A percentile compares a stretch with the other conserved stretches of the same genome.
Conservation (phyloP, 2,888 invertebrate species). For the Lampropteryx suffumata region DNA sequence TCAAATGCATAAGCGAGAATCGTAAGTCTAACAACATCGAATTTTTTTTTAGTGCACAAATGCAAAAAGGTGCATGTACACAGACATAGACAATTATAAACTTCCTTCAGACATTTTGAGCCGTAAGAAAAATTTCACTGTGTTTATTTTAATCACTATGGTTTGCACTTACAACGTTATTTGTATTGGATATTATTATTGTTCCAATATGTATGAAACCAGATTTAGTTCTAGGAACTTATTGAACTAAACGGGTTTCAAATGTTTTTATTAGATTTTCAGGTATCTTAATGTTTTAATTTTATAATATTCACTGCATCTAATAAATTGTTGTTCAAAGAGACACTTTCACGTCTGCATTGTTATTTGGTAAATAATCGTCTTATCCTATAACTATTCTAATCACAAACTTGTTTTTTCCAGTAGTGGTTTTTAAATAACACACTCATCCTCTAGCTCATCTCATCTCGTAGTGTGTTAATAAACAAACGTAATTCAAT, state of each 20-base stretch:
- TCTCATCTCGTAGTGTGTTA: slow-evolving; percentile 19
- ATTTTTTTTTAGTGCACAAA: slow-evolving; percentile 3
- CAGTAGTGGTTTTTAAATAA: slow-evolving; percentile 23
- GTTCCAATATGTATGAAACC: background rate
- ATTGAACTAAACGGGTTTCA: background rate
- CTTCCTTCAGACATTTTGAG: slow-evolving; percentile 1
- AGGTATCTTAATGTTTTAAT: background rate
- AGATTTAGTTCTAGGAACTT: background rate
- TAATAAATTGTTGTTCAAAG: background rate
- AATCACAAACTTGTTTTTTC: slow-evolving; percentile 30
- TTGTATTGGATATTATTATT: background rate
- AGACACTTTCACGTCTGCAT: slow-evolving; percentile 1
- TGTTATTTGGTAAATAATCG: slow-evolving; percentile 7
- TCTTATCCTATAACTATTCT: slow-evolving; percentile 11
- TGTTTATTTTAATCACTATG: slow-evolving; percentile 1
- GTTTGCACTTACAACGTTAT: background rate
- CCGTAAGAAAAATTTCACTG: slow-evolving; percentile 1
- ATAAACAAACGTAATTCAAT: slow-evolving; percentile 30
- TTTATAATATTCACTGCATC: slow-evolving; percentile 8
- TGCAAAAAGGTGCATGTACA: slow-evolving; percentile 7
- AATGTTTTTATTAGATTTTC: background rate
- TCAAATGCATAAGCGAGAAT: slow-evolving; percentile 27
- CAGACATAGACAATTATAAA: slow-evolving; percentile 12
- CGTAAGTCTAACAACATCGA: slow-evolving; percentile 25
- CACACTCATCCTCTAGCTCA: slow-evolving; percentile 24